Evolutionary conservation across 1,140 invertebrate genomes (phyloP).

Genomic region (Drosophila gunungcola): DNA sequence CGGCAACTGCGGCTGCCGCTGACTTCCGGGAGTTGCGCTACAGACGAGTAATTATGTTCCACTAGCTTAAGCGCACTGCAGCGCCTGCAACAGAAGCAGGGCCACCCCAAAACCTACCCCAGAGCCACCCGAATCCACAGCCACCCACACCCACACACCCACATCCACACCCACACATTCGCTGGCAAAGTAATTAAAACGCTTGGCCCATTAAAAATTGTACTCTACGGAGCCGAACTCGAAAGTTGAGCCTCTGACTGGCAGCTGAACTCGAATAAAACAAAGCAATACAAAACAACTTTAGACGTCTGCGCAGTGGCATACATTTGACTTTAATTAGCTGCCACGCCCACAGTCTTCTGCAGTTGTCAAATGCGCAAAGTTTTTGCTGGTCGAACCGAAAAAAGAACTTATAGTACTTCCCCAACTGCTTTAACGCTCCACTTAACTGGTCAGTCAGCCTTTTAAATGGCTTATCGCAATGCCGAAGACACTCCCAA

Average conservation of each 20-base stretch:
- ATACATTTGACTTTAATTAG: constrained; percentile 77
- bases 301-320: constrained; percentile 72
- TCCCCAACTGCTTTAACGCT: constrained; percentile 25
- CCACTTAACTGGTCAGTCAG: constrained; percentile 38
- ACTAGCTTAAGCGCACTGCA: constrained; percentile 71
- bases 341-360: constrained; percentile 36
- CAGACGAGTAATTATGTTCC: constrained; percentile 82
- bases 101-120: constrained; percentile 8
- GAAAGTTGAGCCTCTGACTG: constrained; percentile 75
- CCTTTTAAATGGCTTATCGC: constrained; percentile 59
- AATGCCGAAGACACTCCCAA: constrained; percentile 69
- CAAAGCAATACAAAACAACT: constrained; percentile 71
- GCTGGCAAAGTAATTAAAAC: constrained; percentile 78
- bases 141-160: constrained; percentile 13
- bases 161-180: constrained; percentile 8
- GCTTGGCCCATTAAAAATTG: constrained; percentile 82
- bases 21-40: constrained; percentile 76
- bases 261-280: constrained; percentile 44
- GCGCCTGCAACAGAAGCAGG: constrained; percentile 22
- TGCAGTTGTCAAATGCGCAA: constrained; percentile 60
- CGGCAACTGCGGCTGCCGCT: constrained; percentile 59
- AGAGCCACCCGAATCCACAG: constrained; percentile 11
- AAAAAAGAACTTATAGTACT: background rate
- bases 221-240: constrained; percentile 78
- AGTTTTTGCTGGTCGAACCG: constrained; percentile 24